Evolutionary conservation across 2,113 vertebrate genomes (phyloP).

Genomic region (Clarias macrocephalus): DNA sequence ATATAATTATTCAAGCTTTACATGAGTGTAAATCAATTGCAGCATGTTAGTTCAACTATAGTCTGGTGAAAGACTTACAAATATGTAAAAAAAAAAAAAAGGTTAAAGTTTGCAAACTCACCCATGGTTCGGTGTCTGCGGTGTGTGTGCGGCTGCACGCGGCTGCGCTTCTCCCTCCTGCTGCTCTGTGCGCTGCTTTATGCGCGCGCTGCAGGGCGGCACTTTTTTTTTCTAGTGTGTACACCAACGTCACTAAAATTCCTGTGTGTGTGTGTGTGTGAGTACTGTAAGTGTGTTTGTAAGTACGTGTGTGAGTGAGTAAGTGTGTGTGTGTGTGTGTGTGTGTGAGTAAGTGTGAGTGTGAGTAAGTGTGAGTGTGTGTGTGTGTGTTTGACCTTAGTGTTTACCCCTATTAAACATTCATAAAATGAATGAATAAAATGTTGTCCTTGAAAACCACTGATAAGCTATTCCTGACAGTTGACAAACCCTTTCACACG

Average conservation of each 20-base stretch:
- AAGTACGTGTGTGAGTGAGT: neutral
- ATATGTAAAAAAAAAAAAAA: too few species aligned
- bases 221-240: neutral
- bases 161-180: neutral
- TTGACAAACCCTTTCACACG: too few species aligned
- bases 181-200: neutral
- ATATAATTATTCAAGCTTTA: neutral
- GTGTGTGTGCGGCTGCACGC: neutral
- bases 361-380: neutral
- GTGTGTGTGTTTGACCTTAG: too few species aligned
- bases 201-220: neutral
- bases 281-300: neutral
- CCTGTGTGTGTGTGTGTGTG: neutral
- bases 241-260: neutral
- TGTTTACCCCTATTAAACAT: too few species aligned
- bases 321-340: neutral
- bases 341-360: neutral
- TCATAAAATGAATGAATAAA: too few species aligned
- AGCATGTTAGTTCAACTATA: too few species aligned
- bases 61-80: too few species aligned
- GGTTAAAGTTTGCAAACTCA: neutral
- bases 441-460: too few species aligned
- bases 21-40: neutral
- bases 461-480: too few species aligned
- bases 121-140: constrained; percentile 21